Base-by-base conservation (phyloP, 2,888 invertebrate genomes). In the Hirtodrosophila alboralis region DNA sequence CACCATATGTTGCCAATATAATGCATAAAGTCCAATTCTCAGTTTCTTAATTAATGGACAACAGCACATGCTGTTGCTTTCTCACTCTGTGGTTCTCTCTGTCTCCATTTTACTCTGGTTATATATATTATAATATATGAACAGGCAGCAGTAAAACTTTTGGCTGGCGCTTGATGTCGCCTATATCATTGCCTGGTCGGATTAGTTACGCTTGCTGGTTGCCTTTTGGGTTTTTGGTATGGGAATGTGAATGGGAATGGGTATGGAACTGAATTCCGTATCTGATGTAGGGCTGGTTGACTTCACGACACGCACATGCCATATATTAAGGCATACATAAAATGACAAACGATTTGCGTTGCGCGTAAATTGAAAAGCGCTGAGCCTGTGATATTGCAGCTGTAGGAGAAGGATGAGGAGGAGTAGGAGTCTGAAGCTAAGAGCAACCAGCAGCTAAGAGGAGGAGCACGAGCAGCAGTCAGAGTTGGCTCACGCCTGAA, bases 301-400 rank as follows among this genome's bases (percentile, higher is more conserved):
- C 45, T 48, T 45, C 58, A 28, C 53, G 66, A 69, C 78, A 78
- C 78, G 81, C 78, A 78, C 78, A 81, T 69, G 75, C 78, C 81
- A 81, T 78, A 83, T 79, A 79, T 79, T 78, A 79, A 62, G 83
- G 59, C 79, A 73, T 53, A 53, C 79, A 78, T 75, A 74, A 81
- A 84, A 83, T 83, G 81, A 83, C 84, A 83, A 83, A 83, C 84
- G 81, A 84, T 84, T 84, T 81, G 78, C 68, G 68, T 45, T 58
- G 64, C 71, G 80, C 84, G 81, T 69, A 84, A 84, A 80, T 80
- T 80, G 79, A 80, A 84, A 84, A 84, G 76, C 84, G 77, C 77
- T 74, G 76, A 84, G 77, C 75, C 78, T 75, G 80, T 66, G 60
- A 69, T 64, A 81, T 70, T 70, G 80, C 57, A 52, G 43, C 52